A percentile compares a stretch with the other conserved stretches of the same genome.
Conservation (phyloP, 2,797 vertebrate species). For the Masticophis lateralis region DNA sequence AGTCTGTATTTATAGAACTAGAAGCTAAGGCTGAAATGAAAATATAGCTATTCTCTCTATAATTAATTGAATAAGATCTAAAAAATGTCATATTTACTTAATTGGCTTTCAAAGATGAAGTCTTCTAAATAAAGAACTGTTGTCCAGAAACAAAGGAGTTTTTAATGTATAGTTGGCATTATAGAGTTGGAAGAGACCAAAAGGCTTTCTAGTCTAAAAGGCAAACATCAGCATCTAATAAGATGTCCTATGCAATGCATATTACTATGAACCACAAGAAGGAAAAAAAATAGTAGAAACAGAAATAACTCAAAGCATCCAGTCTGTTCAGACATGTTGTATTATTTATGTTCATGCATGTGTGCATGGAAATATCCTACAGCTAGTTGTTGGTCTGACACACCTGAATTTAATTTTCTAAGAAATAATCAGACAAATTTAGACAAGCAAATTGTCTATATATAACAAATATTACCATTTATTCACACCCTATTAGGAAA, state of each 20-base stretch:
- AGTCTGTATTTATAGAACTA: conserved; percentile 37
- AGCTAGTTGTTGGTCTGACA: neutral
- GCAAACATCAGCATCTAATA: neutral
- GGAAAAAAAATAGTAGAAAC: neutral
- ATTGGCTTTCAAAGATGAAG: conserved; percentile 39
- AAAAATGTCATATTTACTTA: conserved; percentile 26
- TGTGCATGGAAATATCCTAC: neutral
- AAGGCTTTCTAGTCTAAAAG: neutral
- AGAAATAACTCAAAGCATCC: neutral
- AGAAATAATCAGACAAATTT: neutral
- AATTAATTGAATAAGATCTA: conserved; percentile 15
- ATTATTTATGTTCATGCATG: neutral
- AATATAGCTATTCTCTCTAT: neutral
- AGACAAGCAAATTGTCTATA: neutral
- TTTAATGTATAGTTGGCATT: conserved; percentile 14
- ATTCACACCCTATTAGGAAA: neutral
- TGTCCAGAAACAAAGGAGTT: conserved; percentile 17
- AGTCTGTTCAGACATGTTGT: neutral
- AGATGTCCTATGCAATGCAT: conserved; percentile 1
- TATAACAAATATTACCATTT: neutral
- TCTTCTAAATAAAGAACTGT: neutral
- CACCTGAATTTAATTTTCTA: neutral
- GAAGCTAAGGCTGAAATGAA: neutral
- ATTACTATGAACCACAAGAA: neutral
- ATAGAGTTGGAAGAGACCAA: neutral